Percentiles rank a stretch among this genome's conserved stretches.
Conservation (phyloP, 2,797 vertebrate species). For the Chaunax sp. region DNA sequence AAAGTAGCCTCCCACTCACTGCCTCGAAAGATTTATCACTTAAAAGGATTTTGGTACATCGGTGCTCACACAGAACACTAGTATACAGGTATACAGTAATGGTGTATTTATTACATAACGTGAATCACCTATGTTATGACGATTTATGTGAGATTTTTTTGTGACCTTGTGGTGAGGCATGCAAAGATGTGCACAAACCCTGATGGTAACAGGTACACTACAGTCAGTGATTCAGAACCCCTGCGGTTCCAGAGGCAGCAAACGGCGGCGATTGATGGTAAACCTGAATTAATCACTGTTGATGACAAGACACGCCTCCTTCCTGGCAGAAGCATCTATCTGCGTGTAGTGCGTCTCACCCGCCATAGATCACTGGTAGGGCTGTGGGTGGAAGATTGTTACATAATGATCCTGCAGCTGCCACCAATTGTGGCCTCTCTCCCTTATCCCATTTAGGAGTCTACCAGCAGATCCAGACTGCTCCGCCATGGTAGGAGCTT, state of each 20-base stretch:
- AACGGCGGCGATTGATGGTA: constrained; percentile 24
- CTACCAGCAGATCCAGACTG: constrained; percentile 48
- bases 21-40: constrained; percentile 62
- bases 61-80: constrained; percentile 27
- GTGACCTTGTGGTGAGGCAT: not conserved
- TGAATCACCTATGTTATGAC: not conserved
- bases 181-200: constrained; percentile 1
- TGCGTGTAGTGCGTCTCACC: constrained; percentile 26
- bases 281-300: constrained; percentile 33
- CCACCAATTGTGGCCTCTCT: constrained; percentile 61
- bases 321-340: not conserved
- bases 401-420: constrained; percentile 58
- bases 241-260: constrained; percentile 8
- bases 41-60: constrained; percentile 40
- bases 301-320: not conserved
- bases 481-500: constrained; percentile 47
- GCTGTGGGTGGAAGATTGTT: constrained; percentile 38
- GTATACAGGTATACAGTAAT: constrained; percentile 27
- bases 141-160: constrained; percentile 12
- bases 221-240: constrained; percentile 53
- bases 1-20: constrained; percentile 75
- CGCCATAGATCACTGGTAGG: constrained; percentile 16
- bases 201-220: constrained; percentile 9
- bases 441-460: constrained; percentile 58
- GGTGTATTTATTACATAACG: constrained; percentile 27